Evolutionary conservation across 2,888 invertebrate genomes (phyloP).

Genomic region (Nymphalis urticae): DNA sequence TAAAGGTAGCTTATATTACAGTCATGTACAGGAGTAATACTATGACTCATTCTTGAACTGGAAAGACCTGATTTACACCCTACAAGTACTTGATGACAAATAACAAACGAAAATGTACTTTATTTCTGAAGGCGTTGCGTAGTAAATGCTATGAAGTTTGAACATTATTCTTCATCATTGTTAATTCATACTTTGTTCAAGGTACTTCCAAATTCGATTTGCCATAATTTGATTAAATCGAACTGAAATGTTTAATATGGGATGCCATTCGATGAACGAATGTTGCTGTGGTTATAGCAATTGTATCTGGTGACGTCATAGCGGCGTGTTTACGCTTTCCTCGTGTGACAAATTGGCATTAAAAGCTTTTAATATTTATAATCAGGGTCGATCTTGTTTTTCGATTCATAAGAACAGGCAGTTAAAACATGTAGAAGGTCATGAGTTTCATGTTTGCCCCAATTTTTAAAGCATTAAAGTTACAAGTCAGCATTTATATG

Average conservation of each 20-base stretch:
- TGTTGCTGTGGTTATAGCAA: neutral
- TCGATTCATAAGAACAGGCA: no score
- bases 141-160: neutral
- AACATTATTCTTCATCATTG: constrained; percentile 8
- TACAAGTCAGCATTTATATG: no score
- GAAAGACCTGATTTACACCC: constrained; percentile 24
- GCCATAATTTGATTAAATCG: constrained; percentile 6
- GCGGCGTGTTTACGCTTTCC: neutral
- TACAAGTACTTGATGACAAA: constrained; percentile 3
- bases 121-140: neutral
- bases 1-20: constrained; percentile 2
- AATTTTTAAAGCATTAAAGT: no score
- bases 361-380: no score
- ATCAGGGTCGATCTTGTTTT: no score
- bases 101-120: constrained; percentile 8
- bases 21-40: neutral
- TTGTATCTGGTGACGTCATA: neutral
- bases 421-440: no score
- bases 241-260: neutral
- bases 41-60: constrained; percentile 17
- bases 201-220: neutral
- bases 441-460: no score
- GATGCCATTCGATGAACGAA: neutral
- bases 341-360: neutral
- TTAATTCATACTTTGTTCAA: constrained; percentile 4